These are phyloP conservation scores for Pionites leucogaster DNA, from an alignment of 2,113 vertebrate genomes.

Conservation along the genomic window DNA sequence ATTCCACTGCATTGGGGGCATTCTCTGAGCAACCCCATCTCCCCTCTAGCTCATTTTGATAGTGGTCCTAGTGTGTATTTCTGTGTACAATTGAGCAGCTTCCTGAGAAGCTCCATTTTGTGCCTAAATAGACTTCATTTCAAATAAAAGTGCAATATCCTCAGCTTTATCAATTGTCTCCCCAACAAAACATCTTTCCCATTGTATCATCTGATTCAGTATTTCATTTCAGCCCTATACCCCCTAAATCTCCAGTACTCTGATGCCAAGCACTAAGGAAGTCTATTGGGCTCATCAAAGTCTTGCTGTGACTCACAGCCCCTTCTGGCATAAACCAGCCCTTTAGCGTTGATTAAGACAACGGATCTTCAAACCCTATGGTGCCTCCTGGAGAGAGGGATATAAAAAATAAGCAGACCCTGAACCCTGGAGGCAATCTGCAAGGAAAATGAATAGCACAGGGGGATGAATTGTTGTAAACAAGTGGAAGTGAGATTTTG, in stretches of 20 bases:
- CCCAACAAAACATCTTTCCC: not conserved
- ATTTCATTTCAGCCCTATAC: not conserved
- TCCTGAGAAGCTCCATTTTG: not conserved
- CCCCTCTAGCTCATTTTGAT: not conserved
- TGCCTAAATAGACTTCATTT: not conserved
- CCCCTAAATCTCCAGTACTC: not conserved
- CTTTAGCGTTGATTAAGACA: not conserved
- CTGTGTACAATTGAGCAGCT: not conserved
- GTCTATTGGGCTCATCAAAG: not conserved
- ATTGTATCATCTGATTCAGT: not conserved
- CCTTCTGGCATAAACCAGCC: not conserved
- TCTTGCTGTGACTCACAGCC: slow-evolving; percentile 15
- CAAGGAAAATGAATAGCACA: slow-evolving; percentile 1
- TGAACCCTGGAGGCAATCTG: not conserved
- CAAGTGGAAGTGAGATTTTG: not conserved
- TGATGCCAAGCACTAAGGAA: not conserved
- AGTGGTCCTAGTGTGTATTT: not conserved
- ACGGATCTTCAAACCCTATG: not conserved
- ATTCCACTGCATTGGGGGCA: not conserved
- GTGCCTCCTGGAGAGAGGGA: slow-evolving; percentile 29
- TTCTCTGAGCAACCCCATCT: not conserved
- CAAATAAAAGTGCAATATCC: not conserved
- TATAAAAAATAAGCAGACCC: not conserved
- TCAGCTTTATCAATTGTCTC: not conserved
- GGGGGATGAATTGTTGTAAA: not conserved